Conservation (phyloP, 2,797 vertebrate genomes). For the Danio aesculapii region DNA sequence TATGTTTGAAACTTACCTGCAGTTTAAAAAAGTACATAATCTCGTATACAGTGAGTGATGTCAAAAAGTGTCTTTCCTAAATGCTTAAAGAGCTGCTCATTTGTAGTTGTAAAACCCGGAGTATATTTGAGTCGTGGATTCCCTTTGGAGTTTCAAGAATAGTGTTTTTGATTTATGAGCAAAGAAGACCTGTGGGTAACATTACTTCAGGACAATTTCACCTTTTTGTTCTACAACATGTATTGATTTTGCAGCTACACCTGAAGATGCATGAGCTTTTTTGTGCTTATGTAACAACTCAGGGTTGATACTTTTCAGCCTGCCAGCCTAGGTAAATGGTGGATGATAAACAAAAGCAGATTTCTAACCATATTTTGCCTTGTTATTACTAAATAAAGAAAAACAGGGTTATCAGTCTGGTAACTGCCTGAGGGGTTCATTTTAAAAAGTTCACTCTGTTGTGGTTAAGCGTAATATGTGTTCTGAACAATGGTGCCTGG, state of each 20-base stretch:
- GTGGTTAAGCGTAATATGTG: no score
- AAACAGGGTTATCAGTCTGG: background rate
- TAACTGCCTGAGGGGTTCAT: background rate
- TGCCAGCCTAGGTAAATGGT: background rate
- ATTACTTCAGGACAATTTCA: background rate
- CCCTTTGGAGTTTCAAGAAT: background rate
- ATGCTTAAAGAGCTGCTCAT: background rate
- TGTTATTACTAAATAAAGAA: background rate
- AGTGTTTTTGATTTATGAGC: conserved; percentile 1
- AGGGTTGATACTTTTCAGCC: background rate
- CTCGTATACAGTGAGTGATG: no score
- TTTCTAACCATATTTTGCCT: background rate
- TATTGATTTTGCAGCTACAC: background rate
- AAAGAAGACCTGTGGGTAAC: background rate
- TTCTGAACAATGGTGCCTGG: no score
- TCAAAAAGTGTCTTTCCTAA: background rate
- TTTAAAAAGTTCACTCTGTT: no score
- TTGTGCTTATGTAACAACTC: background rate
- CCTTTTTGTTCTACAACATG: background rate
- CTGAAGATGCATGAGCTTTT: background rate
- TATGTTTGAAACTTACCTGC: no score
- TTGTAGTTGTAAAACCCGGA: background rate
- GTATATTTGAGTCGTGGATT: background rate
- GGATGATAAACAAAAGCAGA: background rate
- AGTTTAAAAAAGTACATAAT: background rate